These are phyloP conservation scores for Pseudomyrmex flavicornis DNA, from an alignment of 1,140 invertebrate species.

Conservation along the genomic window DNA sequence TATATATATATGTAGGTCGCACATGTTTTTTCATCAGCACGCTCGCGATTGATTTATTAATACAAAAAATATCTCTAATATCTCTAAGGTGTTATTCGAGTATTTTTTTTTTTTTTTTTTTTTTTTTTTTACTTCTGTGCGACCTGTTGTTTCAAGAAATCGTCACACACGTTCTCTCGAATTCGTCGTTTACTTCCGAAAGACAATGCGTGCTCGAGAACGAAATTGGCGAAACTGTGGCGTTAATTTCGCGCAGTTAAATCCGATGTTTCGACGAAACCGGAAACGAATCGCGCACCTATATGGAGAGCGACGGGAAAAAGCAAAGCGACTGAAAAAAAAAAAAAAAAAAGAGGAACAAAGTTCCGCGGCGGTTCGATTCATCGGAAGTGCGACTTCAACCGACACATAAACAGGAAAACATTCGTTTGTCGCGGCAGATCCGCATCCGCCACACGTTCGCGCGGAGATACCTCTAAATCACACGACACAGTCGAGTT, in stretches of 20 bases:
- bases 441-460: slow-evolving; percentile 55
- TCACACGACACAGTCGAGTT: slow-evolving; percentile 47
- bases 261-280: slow-evolving; percentile 14
- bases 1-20: background rate
- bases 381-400: slow-evolving; percentile 38
- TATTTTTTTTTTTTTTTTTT: too few species aligned
- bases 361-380: slow-evolving; percentile 34
- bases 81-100: too few species aligned
- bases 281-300: background rate
- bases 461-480: slow-evolving; percentile 49
- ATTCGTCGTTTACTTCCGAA: background rate
- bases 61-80: too few species aligned
- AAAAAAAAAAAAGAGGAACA: background rate
- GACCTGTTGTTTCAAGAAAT: background rate
- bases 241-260: slow-evolving; percentile 9
- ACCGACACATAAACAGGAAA: slow-evolving; percentile 59
- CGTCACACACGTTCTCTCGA: too few species aligned
- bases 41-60: slow-evolving; percentile 8
- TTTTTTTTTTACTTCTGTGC: too few species aligned
- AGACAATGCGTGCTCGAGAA: background rate
- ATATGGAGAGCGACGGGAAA: background rate
- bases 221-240: too few species aligned
- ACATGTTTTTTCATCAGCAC: slow-evolving; percentile 14
- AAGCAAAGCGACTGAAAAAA: slow-evolving; percentile 10
- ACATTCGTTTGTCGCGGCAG: slow-evolving; percentile 56